Evolutionary conservation across 2,113 vertebrate species (phyloP), one percentile per base, ranked within the genome.

Genomic region (Triplophysa dalaica): DNA sequence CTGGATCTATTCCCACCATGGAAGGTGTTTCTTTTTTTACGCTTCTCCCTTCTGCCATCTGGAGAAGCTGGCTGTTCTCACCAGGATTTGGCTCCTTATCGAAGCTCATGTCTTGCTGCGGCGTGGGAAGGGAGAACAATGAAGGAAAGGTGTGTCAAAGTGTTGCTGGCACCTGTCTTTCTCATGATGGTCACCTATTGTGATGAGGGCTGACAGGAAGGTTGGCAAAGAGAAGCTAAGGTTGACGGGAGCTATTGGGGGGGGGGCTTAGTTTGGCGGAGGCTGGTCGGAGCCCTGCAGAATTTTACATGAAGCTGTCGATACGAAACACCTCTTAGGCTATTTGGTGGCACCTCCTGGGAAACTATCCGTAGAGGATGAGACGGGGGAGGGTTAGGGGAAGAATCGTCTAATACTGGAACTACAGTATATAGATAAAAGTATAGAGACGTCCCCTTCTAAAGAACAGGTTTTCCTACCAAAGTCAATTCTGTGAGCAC

Each of bases 281-380:
- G 60, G 26, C 61, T 33, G 50, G 50, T 68, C 67, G 77, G 72
- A 81, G 56, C 61, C 83, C 86, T 79, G 11, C 81, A 91, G 87
- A 91, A 90, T 92, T 90, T 91, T 89, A 87, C 90, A 91, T 85
- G 84, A 92, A 85, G 61, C 86, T 88, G 89, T 86, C 88, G 83
- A 48, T 73, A 33, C 9, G 41, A 52, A 69, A 61, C 45, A 29
- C 1, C 16, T 60, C 63, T 0, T 0, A 29, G 58, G 33, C 77
- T 50, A 38, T 81, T 78, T 75, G 45, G 2, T 8, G 43, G 50
- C 8, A 50, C 29, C 73, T 75, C 61, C 38, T 70, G 65, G 66
- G 80, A 75, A 54, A 41, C 56, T 33, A 56, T 33, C 56, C 21
- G 70, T 72, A 62, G 70, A 60, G 22, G 17, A 61, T 16, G 62